Evolutionary conservation across 2,888 invertebrate genomes (phyloP).

Genomic region (Sturmia bella): DNA sequence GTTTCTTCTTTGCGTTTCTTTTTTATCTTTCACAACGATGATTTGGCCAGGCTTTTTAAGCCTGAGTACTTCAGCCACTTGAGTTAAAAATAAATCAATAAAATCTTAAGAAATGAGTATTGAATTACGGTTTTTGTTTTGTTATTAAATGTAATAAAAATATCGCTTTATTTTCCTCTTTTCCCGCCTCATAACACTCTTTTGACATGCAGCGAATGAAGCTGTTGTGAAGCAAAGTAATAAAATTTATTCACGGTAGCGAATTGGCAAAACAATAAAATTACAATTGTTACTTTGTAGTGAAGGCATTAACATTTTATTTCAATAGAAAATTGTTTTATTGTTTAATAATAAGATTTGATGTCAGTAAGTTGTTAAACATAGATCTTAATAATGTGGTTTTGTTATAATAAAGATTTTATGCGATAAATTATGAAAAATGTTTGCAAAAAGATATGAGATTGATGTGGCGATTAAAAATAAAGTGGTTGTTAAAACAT

Average conservation of each 20-base stretch:
- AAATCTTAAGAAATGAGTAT: not conserved
- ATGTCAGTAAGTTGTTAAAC: slow-evolving; percentile 12
- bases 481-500: too few relatives aligned
- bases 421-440: too few relatives aligned
- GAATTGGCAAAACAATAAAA: not conserved
- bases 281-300: slow-evolving; percentile 16
- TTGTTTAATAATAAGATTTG: slow-evolving; percentile 2
- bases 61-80: slow-evolving; percentile 12
- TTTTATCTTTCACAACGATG: not conserved
- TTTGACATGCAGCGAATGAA: slow-evolving; percentile 26
- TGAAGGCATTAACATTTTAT: slow-evolving; percentile 1
- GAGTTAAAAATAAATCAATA: slow-evolving; percentile 49
- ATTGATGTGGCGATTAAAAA: too few relatives aligned
- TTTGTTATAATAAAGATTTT: too few relatives aligned
- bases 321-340: slow-evolving; percentile 10
- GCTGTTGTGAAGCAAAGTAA: not conserved
- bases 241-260: slow-evolving; percentile 32
- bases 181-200: slow-evolving; percentile 35
- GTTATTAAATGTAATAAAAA: slow-evolving; percentile 54
- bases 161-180: too few relatives aligned
- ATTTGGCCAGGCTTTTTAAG: slow-evolving; percentile 7
- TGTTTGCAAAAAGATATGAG: too few relatives aligned
- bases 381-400: too few relatives aligned
- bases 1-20: not conserved
- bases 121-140: slow-evolving; percentile 11